Percentiles rank a stretch among this genome's conserved stretches.
These are phyloP conservation scores for Drosophila colorata DNA, from an alignment of 2,888 invertebrate genomes.

Conservation along the genomic window DNA sequence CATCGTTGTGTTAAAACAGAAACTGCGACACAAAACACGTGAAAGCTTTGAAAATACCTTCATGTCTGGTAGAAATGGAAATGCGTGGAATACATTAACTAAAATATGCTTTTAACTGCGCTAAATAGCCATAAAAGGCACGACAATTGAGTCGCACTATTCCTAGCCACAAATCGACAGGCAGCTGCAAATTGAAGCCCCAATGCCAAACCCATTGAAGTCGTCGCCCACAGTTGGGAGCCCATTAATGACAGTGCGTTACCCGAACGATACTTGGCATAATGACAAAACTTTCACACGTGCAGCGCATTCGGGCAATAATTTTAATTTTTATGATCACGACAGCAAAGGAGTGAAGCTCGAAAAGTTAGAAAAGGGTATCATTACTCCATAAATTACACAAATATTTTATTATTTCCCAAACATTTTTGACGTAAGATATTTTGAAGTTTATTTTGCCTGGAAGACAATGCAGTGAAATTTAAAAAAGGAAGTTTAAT, in stretches of 20 bases:
- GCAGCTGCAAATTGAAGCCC: constrained; percentile 18
- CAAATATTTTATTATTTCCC: background rate
- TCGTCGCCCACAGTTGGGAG: constrained; percentile 4
- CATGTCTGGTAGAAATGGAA: constrained; percentile 25
- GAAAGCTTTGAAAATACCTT: constrained; percentile 1
- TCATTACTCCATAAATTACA: background rate
- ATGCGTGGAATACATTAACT: constrained; percentile 43
- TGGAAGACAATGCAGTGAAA: too few relatives aligned
- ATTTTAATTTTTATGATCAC: constrained; percentile 79
- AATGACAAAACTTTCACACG: constrained; percentile 76
- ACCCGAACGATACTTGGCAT: constrained; percentile 58
- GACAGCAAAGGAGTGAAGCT: constrained; percentile 21
- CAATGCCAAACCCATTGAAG: constrained; percentile 18
- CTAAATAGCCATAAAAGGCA: constrained; percentile 39
- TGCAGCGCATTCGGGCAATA: constrained; percentile 65
- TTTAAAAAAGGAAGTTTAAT: too few relatives aligned
- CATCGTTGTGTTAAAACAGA: too few relatives aligned
- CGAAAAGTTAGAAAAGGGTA: background rate
- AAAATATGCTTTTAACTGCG: constrained; percentile 48
- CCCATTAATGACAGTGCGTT: constrained; percentile 70
- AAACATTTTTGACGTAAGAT: too few relatives aligned
- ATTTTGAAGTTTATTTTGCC: too few relatives aligned
- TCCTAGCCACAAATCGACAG: constrained; percentile 10
- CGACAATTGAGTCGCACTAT: constrained; percentile 40
- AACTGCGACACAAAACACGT: background rate